Percentiles rank a stretch among this genome's conserved stretches.
phyloP scores from a whole-genome alignment of 2,797 vertebrate genomes.

The Macropodus opercularis region DNA sequence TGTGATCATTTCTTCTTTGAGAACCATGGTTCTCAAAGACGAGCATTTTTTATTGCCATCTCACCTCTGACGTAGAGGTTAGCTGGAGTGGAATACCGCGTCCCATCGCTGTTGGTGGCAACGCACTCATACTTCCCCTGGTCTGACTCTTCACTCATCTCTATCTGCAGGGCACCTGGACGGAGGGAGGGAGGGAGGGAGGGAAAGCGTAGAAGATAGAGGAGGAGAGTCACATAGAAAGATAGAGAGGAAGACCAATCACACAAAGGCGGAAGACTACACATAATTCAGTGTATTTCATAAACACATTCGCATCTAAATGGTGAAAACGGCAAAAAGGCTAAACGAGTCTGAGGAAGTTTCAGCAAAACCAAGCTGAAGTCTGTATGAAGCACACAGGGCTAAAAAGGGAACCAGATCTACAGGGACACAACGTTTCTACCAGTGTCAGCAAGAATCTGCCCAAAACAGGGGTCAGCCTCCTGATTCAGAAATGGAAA shows the following conservation, averaged over 20 bases:
- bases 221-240: constrained; percentile 56
- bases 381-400: constrained; percentile 36
- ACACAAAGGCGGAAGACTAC: constrained; percentile 44
- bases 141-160: constrained; percentile 98
- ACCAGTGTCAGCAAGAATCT: constrained; percentile 51
- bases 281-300: constrained; percentile 53
- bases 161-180: constrained; percentile 98
- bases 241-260: constrained; percentile 45
- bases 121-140: constrained; percentile 99
- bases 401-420: constrained; percentile 49
- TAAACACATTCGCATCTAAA: constrained; percentile 83
- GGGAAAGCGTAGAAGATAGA: constrained; percentile 65
- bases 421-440: constrained; percentile 60
- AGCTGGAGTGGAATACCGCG: constrained; percentile 97
- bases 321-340: constrained; percentile 87
- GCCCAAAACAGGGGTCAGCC: constrained; percentile 60
- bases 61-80: constrained; percentile 99
- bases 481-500: constrained; percentile 83
- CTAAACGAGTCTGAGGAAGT: constrained; percentile 80
- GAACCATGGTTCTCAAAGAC: neutral
- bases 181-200: constrained; percentile 81
- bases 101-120: constrained; percentile 98
- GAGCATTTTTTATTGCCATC: constrained; percentile 10
- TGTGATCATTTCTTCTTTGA: constrained; percentile 3
- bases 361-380: constrained; percentile 82